A percentile compares a stretch with the other conserved stretches of the same genome.
These are phyloP conservation scores for Lasioglossum malachurum DNA, from an alignment of 2,888 invertebrate genomes.

Conservation along the genomic window DNA sequence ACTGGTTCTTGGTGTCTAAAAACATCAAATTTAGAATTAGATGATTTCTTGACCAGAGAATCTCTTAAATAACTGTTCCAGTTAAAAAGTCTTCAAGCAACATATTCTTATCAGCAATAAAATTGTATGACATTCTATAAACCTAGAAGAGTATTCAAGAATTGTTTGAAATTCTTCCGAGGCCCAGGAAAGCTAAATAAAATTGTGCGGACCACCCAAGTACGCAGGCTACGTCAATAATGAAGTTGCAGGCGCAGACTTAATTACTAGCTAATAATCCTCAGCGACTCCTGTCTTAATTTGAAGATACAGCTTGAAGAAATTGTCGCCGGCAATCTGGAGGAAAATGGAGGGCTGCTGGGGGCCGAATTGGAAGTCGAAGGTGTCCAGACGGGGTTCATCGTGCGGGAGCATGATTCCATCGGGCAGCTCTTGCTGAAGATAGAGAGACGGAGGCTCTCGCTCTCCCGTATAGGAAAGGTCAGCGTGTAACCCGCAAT, in stretches of 20 bases:
- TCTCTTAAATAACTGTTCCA: no score
- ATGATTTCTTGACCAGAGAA: background rate
- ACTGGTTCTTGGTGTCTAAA: background rate
- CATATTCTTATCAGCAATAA: background rate
- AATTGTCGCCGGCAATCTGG: no score
- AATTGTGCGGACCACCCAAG: background rate
- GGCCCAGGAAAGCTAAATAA: background rate
- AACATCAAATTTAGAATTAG: background rate
- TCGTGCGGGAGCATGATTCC: conserved; percentile 5
- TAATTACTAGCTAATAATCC: background rate
- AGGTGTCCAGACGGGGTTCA: conserved; percentile 9
- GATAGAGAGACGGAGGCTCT: conserved; percentile 4
- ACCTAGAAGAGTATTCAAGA: background rate
- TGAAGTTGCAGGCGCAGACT: background rate
- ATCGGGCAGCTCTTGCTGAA: conserved; percentile 16
- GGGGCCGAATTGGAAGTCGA: background rate
- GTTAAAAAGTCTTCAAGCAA: background rate
- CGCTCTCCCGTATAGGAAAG: conserved; percentile 15
- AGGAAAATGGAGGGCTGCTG: background rate
- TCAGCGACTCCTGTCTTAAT: background rate
- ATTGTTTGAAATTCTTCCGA: background rate
- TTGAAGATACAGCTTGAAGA: background rate
- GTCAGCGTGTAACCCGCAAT: conserved; percentile 62
- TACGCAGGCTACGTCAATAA: background rate
- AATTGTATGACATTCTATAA: background rate